Conservation (phyloP, 2,888 invertebrate species). For the Caenorhabditis panamensis region DNA sequence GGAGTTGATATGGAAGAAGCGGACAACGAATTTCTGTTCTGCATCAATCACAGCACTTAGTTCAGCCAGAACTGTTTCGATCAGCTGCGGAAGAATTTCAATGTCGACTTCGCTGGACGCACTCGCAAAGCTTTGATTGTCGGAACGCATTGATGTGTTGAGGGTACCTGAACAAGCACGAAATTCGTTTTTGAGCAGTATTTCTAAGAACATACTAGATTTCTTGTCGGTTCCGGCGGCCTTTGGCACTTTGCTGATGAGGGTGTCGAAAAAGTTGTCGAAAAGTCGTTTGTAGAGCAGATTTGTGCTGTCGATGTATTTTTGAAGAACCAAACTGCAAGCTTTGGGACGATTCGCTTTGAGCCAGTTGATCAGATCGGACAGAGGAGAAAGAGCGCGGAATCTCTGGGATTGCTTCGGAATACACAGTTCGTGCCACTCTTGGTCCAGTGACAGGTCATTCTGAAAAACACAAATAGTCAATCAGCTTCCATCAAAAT, state of each 20-base stretch:
- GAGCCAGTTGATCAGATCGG: conserved; percentile 77
- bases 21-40: conserved; percentile 94
- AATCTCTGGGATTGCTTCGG: conserved; percentile 90
- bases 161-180: conserved; percentile 30
- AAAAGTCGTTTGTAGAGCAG: conserved; percentile 74
- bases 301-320: conserved; percentile 76
- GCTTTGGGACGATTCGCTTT: conserved; percentile 83
- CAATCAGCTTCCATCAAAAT: no score
- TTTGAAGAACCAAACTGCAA: conserved; percentile 65
- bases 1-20: conserved; percentile 90
- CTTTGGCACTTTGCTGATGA: conserved; percentile 64
- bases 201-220: conserved; percentile 18
- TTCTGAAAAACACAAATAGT: conserved; percentile 65
- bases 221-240: conserved; percentile 41
- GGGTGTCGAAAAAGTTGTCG: conserved; percentile 69
- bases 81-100: conserved; percentile 83
- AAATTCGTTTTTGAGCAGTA: neutral
- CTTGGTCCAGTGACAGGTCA: conserved; percentile 70
- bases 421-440: conserved; percentile 84
- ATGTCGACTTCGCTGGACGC: conserved; percentile 56
- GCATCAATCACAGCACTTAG: conserved; percentile 93
- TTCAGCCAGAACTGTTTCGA: conserved; percentile 91
- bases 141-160: conserved; percentile 46
- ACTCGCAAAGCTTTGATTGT: conserved; percentile 58
- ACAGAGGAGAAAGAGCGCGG: conserved; percentile 87